Conservation (phyloP, 2,113 vertebrate genomes). For the Brachionichthys hirsutus region DNA sequence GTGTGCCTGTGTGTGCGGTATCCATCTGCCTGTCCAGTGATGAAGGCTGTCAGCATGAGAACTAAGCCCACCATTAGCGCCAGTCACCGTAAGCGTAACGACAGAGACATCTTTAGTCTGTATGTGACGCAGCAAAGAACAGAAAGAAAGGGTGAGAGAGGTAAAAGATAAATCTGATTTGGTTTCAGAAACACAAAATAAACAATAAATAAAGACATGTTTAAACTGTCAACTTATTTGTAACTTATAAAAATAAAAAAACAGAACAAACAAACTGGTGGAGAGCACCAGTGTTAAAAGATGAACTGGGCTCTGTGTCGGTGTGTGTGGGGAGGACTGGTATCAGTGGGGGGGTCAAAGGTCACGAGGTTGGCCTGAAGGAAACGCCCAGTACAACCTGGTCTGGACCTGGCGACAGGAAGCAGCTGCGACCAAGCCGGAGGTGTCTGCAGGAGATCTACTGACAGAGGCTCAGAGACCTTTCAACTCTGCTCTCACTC, state of each 20-base stretch:
- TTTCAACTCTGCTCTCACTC: slow-evolving; percentile 57
- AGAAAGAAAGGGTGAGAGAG: slow-evolving; percentile 4
- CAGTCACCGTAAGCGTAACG: slow-evolving; percentile 50
- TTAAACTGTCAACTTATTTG: too few relatives aligned
- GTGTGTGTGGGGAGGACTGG: neutral
- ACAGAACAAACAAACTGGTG: too few relatives aligned
- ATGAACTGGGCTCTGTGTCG: neutral
- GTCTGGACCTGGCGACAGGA: slow-evolving; percentile 62
- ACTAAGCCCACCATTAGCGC: slow-evolving; percentile 75
- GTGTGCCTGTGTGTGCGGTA: slow-evolving; percentile 46
- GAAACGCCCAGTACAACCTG: slow-evolving; percentile 52
- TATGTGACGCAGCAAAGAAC: neutral
- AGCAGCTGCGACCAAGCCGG: slow-evolving; percentile 50
- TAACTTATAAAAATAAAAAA: neutral
- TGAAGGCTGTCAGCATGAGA: slow-evolving; percentile 67
- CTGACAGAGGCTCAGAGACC: slow-evolving; percentile 56
- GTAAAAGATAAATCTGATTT: neutral
- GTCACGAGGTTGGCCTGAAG: slow-evolving; percentile 47
- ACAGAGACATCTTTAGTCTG: slow-evolving; percentile 52
- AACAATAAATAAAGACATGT: too few relatives aligned
- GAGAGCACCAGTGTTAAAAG: too few relatives aligned
- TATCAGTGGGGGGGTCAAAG: slow-evolving; percentile 38
- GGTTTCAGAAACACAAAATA: neutral
- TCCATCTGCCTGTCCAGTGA: slow-evolving; percentile 61
- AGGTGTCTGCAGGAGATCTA: slow-evolving; percentile 60